Evolutionary conservation across 2,797 vertebrate species (phyloP).

Genomic region (Muscicapa comitata): DNA sequence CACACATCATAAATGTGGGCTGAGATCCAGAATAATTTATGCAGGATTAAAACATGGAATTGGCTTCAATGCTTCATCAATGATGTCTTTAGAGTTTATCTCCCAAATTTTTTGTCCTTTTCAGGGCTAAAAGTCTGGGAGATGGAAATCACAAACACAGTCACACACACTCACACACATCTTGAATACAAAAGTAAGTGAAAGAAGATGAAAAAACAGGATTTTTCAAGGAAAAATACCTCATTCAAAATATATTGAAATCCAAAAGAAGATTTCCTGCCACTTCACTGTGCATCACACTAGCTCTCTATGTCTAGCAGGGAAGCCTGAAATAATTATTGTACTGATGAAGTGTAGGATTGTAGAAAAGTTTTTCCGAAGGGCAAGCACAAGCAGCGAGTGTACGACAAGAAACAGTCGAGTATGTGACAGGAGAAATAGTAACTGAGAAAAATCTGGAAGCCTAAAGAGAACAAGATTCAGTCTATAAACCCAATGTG

Average conservation of each 20-base stretch:
- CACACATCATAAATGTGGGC: constrained; percentile 47
- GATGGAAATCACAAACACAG: background rate
- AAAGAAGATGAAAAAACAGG: background rate
- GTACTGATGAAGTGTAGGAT: constrained; percentile 47
- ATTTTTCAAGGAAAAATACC: background rate
- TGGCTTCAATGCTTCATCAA: constrained; percentile 47
- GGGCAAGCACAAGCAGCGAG: background rate
- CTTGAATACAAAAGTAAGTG: background rate
- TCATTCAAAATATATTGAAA: background rate
- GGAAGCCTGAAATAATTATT: constrained; percentile 49
- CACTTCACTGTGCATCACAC: background rate
- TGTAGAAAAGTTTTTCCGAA: constrained; percentile 28
- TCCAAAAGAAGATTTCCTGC: background rate
- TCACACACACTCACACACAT: background rate
- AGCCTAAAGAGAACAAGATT: constrained; percentile 42
- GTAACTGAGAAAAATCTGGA: constrained; percentile 57
- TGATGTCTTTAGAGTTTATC: constrained; percentile 53
- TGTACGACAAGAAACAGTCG: constrained; percentile 5
- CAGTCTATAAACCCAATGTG: constrained; percentile 40
- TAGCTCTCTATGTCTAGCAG: background rate
- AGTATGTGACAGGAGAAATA: constrained; percentile 62
- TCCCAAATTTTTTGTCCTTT: constrained; percentile 43
- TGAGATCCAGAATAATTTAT: constrained; percentile 50
- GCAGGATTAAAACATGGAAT: constrained; percentile 55
- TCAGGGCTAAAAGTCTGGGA: background rate